Evolutionary conservation across 2,888 invertebrate species (phyloP), one percentile per base, ranked within the genome.

Genomic region (Lasius fuliginosus): DNA sequence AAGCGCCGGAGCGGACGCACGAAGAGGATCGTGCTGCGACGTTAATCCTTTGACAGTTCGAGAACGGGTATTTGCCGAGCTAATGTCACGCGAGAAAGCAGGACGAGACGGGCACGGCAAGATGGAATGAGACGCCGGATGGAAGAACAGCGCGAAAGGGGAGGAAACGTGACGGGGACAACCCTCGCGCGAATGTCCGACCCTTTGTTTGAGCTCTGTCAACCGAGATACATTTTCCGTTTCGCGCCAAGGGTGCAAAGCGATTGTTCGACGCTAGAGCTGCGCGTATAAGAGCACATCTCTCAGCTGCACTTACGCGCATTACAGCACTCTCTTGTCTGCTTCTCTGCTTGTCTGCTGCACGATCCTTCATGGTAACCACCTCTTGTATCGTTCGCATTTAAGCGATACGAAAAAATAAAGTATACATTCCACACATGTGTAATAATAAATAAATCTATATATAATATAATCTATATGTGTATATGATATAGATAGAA

Each of bases 181-280:
- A 89, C 91, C 87, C 91, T 84, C 85, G 62, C 89, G 85, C 86
- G 81, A 85, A 49, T 85, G 88, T 90, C 91, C 90, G 92, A 91
- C 93, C 93, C 93, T 94, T 94, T 94, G 93, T 94, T 93, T 93
- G 92, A 93, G 92, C 90, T 93, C 91, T 87, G 93, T 92, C 92
- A 92, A 89, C 91, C 92, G 92, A 92, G 92, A 93, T 93, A 93
- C 93, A 93, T 93, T 93, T 93, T 90, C 92, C 91, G 92, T 92
- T 94, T 91, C 92, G 88, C 92, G 86, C 93, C 82, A 86, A 91
- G 92, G 92, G 92, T 92, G 92, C 90, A 87, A 92, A 90, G 91
- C 92, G 92, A 93, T 93, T 92, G 93, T 93, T 91, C 92, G 90
- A 85, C 71, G 88, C 74, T 76, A 33, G 87, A 82, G 83, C 82